Evolutionary conservation across 2,888 invertebrate genomes (phyloP), one percentile per base, ranked within the genome.

Genomic region (Dolichomitus sp.): DNA sequence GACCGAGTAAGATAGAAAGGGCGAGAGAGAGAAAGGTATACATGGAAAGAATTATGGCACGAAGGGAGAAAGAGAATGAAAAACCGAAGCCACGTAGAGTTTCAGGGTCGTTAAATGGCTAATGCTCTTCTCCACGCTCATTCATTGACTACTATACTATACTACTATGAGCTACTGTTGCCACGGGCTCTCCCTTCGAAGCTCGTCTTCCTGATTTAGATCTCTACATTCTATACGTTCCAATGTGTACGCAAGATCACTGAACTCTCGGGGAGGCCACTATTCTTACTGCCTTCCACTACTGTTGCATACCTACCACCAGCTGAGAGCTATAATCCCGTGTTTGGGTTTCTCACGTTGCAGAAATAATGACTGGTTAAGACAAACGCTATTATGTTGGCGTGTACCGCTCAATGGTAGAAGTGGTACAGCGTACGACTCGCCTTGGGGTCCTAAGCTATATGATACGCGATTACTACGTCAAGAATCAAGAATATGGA

Each of bases 21-120:
- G 37, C 74, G 61, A 7, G 70, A 57, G 52, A 42, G 30, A 30
- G 42, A 30, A 42, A 54, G 19, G 37, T 37, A 61, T 7, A 59
- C 17, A 33, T n/a, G 17, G 27, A 52, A 48, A 37, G 45, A 72
- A 61, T 80, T 63, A 73, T 74, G 59, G 42, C 48, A 40, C 50
- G 45, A 66, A 33, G 68, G 74, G 37, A 17, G 19, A 23, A 68
- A 50, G 33, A 42, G 54, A 42, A 12, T 27, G 68, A 14, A 68
- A 61, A 48, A 68, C 37, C 50, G 52, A 69, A 69, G 48, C 48
- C 48, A 17, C 59, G 30, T 23, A 7, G 17, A 57, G 23, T 54
- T 76, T 81, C 66, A 72, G 17, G 72, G 72, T 81, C 81, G 68
- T 61, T 61, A 81, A 72, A 45, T 73, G 72, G 72, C 66, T 68